Evolutionary conservation across 2,113 vertebrate species (phyloP), one percentile per base, ranked within the genome.

Genomic region (Odocoileus hemionus): DNA sequence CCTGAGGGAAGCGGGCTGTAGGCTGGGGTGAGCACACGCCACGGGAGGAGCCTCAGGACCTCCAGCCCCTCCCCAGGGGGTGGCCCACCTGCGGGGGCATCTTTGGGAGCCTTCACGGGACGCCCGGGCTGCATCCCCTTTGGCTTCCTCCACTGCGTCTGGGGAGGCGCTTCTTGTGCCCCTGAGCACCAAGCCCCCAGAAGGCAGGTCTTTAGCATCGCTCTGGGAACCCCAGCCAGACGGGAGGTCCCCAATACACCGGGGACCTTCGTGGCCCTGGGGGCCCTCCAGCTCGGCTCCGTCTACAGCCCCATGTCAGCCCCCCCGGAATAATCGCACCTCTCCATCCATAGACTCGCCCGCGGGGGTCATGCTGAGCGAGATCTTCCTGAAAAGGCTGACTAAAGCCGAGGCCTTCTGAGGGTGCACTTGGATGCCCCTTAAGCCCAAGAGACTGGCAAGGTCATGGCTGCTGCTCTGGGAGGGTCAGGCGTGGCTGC

Each of bases 21-120:
- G 99, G 99, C 99, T 0, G 99, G 99, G 98, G 99, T 99, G 96
- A 99, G 99, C 92, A 99, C 99, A 58, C 99, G 99, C 98, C 99
- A 99, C 98, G 99, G 99, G 98, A 99, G 99, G 39, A 74, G 10
- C 70, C 70, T 14, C 36, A 76, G 70, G 21, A 76, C 23, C 36
- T 76, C 70, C 99, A 99, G 98, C 99, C 99, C 98, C 99, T 99
- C 98, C 99, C 99, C 78, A 97, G 99, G 98, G 99, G 99, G 99
- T 99, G 96, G 99, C 99, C 97, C 99, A 99, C 98, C 98, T 99
- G 94, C 98, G 99, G 2, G 99, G 99, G 97, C 99, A 99, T 98
- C 99, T 99, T 99, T 99, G 98, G 99, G 99, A 99, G 99, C 99
- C 98, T 99, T 99, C 98, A 99, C 99, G 99, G 0, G 99, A 99